phyloP scores from a whole-genome alignment of 2,888 invertebrate species.

The Pristionchus japonicus region DNA sequence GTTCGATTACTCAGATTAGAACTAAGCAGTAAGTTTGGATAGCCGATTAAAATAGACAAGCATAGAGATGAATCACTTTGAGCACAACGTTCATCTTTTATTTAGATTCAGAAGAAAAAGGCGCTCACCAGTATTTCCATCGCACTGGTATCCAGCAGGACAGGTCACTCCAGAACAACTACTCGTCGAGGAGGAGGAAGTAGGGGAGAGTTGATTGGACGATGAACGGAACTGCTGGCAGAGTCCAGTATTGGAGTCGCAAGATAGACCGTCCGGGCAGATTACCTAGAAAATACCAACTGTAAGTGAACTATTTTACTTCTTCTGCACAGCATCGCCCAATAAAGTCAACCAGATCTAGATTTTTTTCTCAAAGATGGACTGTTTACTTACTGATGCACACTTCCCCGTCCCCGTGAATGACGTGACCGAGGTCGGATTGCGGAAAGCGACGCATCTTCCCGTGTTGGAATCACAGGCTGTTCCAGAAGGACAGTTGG shows the following conservation, averaged over 20 bases:
- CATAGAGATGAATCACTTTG: background rate
- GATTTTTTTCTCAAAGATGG: too few relatives aligned
- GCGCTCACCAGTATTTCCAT: slow-evolving; percentile 1
- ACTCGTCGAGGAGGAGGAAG: background rate
- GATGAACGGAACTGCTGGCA: slow-evolving; percentile 38
- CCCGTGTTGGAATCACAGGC: slow-evolving; percentile 40
- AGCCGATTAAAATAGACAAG: background rate
- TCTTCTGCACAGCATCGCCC: too few relatives aligned
- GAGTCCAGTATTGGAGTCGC: slow-evolving; percentile 39
- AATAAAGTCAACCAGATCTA: too few relatives aligned
- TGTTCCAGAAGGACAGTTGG: slow-evolving; percentile 14
- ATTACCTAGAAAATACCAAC: background rate
- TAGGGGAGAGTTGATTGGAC: background rate
- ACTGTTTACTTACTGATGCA: slow-evolving; percentile 11
- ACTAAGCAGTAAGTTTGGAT: background rate
- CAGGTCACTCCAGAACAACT: slow-evolving; percentile 5
- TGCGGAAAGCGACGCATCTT: slow-evolving; percentile 25
- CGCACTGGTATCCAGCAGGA: slow-evolving; percentile 42
- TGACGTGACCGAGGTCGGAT: slow-evolving; percentile 11
- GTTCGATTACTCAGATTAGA: background rate
- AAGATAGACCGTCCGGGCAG: slow-evolving; percentile 25
- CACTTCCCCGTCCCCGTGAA: background rate
- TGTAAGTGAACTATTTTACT: too few relatives aligned
- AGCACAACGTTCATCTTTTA: background rate
- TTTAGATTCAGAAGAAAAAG: background rate